Conservation (phyloP, 2,888 invertebrate species). For the Ernsta delagoae region DNA sequence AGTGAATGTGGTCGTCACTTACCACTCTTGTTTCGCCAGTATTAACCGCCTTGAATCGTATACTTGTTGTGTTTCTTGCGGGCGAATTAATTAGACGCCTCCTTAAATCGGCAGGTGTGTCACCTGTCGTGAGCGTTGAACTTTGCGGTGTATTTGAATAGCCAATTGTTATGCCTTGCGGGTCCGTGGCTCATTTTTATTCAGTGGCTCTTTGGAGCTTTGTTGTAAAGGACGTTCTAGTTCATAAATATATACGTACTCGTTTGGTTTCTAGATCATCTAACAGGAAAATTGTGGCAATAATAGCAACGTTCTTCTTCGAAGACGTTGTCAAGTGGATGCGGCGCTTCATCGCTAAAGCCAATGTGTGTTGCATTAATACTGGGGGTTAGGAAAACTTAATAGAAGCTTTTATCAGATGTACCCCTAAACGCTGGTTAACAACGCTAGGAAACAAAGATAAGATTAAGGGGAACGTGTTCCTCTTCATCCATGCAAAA, state of each 20-base stretch:
- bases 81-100: conserved; percentile 53
- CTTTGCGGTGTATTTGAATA: conserved; percentile 74
- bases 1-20: conserved; percentile 77
- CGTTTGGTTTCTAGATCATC: conserved; percentile 28
- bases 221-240: conserved; percentile 41
- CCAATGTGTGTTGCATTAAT: too few relatives aligned
- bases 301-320: not conserved
- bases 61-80: conserved; percentile 54
- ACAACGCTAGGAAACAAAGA: too few relatives aligned
- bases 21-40: conserved; percentile 76
- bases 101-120: conserved; percentile 63
- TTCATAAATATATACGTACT: conserved; percentile 19
- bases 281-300: conserved; percentile 29
- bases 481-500: too few relatives aligned
- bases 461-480: too few relatives aligned
- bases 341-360: too few relatives aligned
- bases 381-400: too few relatives aligned
- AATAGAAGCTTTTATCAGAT: too few relatives aligned
- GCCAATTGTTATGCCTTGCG: conserved; percentile 61
- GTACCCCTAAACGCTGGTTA: too few relatives aligned
- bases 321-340: not conserved
- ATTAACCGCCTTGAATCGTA: conserved; percentile 55
- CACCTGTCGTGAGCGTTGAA: conserved; percentile 73
- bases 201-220: conserved; percentile 49
- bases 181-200: conserved; percentile 60